Base-by-base conservation (phyloP, 53 echinoderm and acorn worm species). In the Luidia sarsii region DNA sequence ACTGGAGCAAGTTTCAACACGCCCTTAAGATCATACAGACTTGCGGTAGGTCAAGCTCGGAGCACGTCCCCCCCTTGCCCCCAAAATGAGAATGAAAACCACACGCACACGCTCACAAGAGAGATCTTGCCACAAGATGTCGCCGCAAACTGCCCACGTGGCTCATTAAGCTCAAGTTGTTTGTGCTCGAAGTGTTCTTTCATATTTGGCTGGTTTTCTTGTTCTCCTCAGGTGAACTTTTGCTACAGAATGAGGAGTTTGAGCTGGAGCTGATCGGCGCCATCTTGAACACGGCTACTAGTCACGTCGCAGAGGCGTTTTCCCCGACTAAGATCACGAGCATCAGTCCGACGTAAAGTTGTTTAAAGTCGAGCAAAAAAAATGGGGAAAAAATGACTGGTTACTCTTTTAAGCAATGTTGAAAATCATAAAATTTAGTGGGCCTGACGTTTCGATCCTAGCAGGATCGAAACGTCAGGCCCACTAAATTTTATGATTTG, bases 1-100 rank as follows among this genome's bases (percentile, higher is more conserved):
- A 96, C 49, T 93, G 96, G 93, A 90, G 86, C 73, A 92, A 90
- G 70, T 96, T 96, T 43, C 96, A 96, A 68, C 86, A 96, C 82
- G 86, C 96, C 19, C 86, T 96, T 13, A 93, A 92, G 65, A 91
- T 96, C 54, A 93, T 96, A 14, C 96, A 96, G 67, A 93, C 96
- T 37, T 93, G 92, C 80, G 96, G 96, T 96, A 59, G 18, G 18
- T 52, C n/a, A n/a, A n/a, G n/a, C n/a, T n/a, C n/a, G n/a, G n/a
- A n/a, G n/a, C n/a, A n/a, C n/a, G n/a, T n/a, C n/a, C n/a, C n/a
- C n/a, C n/a, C n/a, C n/a, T n/a, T n/a, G n/a, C n/a, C n/a, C n/a
- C n/a, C n/a, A n/a, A n/a, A n/a, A n/a, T n/a, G n/a, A n/a, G n/a
- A n/a, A n/a, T n/a, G n/a, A n/a, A n/a, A n/a, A n/a, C n/a, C n/a